Percentiles rank a stretch among this genome's conserved stretches.
These are phyloP conservation scores for Drosophila fungiperda DNA, from an alignment of 2,888 invertebrate genomes.

Conservation along the genomic window DNA sequence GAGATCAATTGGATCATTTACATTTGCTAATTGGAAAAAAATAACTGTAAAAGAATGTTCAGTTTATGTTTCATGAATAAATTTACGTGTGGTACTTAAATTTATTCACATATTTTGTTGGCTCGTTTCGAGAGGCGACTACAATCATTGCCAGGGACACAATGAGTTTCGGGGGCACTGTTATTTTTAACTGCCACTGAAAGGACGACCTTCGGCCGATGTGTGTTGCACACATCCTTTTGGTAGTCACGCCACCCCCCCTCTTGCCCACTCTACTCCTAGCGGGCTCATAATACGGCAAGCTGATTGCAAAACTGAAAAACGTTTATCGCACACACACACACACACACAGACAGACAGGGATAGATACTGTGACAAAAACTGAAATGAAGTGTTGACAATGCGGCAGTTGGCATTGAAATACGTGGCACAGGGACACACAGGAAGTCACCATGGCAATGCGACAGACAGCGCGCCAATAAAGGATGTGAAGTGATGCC, in stretches of 20 bases:
- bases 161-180: constrained; percentile 50
- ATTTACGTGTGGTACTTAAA: background rate
- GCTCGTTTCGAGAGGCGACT: constrained; percentile 1
- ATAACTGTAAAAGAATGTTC: background rate
- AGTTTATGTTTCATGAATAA: constrained; percentile 6
- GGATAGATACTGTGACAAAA: constrained; percentile 1
- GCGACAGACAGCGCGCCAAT: constrained; percentile 35
- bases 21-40: background rate
- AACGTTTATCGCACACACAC: constrained; percentile 37
- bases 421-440: constrained; percentile 30
- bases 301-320: constrained; percentile 60
- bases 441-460: constrained; percentile 51
- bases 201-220: constrained; percentile 53
- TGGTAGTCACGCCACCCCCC: constrained; percentile 29
- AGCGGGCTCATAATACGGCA: constrained; percentile 45
- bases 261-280: constrained; percentile 2
- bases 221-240: constrained; percentile 43
- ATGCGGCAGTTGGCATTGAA: constrained; percentile 58
- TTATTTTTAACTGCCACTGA: constrained; percentile 49
- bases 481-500: constrained; percentile 24
- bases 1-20: background rate
- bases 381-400: constrained; percentile 63
- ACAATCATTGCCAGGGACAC: constrained; percentile 49
- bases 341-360: background rate
- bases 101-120: constrained; percentile 1